Evolutionary conservation across 2,888 invertebrate genomes (phyloP).

Genomic region (Andrena camellia): DNA sequence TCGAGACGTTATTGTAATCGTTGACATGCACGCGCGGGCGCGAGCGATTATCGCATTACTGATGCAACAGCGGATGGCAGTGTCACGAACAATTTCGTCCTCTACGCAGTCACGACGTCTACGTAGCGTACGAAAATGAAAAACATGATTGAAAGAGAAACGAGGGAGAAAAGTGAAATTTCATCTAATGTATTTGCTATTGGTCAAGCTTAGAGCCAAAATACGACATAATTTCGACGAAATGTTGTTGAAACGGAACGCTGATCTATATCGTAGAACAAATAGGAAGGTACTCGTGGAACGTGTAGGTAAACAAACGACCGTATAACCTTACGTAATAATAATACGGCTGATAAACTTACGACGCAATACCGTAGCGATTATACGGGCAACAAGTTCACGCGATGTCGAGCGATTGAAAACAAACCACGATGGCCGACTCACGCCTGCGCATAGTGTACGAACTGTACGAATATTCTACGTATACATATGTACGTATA

Average conservation of each 20-base stretch:
- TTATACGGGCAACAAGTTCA: constrained; percentile 58
- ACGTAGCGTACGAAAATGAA: background rate
- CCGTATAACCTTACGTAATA: constrained; percentile 51
- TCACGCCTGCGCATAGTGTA: constrained; percentile 32
- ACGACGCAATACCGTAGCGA: constrained; percentile 47
- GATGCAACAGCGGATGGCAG: constrained; percentile 25
- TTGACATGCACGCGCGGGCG: background rate
- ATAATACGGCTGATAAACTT: constrained; percentile 59
- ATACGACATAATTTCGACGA: background rate
- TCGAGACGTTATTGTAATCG: background rate
- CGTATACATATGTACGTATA: background rate
- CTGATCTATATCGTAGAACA: background rate
- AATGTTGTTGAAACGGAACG: background rate
- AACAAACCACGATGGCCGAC: constrained; percentile 53
- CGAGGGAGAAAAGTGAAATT: background rate
- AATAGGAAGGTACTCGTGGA: background rate
- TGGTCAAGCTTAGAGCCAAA: background rate
- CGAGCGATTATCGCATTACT: constrained; percentile 17
- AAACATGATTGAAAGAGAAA: background rate
- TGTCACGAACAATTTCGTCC: background rate
- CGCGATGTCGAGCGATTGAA: constrained; percentile 51
- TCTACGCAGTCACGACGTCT: background rate
- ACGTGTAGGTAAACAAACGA: constrained; percentile 40
- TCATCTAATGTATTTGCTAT: background rate
- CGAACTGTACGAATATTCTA: background rate